These are phyloP conservation scores for Sciurus vulgaris DNA, from an alignment of 2,797 vertebrate species.

Conservation along the genomic window DNA sequence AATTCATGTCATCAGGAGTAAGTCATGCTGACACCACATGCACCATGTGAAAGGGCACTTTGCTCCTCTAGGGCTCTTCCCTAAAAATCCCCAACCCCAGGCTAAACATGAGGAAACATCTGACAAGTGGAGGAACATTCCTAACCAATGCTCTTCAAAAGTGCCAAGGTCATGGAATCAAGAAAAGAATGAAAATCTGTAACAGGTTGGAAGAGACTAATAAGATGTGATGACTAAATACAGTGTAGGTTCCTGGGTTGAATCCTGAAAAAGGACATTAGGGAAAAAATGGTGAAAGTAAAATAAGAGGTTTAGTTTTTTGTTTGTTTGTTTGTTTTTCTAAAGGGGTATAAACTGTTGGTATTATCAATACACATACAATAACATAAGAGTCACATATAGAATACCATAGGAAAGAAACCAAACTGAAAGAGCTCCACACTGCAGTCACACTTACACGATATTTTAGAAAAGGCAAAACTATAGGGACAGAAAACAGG, in stretches of 20 bases:
- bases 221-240: not conserved
- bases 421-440: fast-evolving
- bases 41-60: not conserved
- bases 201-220: not conserved
- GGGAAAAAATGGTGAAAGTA: not conserved
- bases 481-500: not conserved
- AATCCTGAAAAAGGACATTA: not conserved
- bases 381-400: fast-evolving
- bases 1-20: not conserved
- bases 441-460: fast-evolving
- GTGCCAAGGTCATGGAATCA: not conserved
- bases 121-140: not conserved
- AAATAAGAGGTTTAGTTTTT: not conserved
- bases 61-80: not conserved
- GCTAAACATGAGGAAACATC: not conserved
- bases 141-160: not conserved
- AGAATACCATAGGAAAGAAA: not conserved
- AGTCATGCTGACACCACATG: not conserved
- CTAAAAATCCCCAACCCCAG: not conserved
- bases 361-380: fast-evolving
- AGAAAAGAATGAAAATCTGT: not conserved
- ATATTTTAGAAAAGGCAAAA: not conserved
- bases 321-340: too few species aligned
- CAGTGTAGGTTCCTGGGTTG: too few species aligned
- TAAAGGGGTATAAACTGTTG: not conserved